Base-by-base conservation (phyloP, 2,797 vertebrate genomes). In the Schizopygopsis malacanthus region DNA sequence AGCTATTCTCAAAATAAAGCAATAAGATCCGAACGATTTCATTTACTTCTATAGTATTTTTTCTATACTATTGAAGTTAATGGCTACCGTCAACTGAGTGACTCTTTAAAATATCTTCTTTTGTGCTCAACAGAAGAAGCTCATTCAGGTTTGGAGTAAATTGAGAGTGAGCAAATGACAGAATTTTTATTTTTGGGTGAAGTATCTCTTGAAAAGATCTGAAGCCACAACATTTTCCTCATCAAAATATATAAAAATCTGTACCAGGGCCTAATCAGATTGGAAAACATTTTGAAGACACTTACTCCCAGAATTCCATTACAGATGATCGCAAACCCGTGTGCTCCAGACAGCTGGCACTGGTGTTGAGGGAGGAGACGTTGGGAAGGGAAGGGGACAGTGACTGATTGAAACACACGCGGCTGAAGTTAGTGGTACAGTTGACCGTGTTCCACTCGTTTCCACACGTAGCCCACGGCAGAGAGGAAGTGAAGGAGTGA, bases 291-390 rank as follows among this genome's bases (percentile, higher is more conserved):
- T 33, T 71, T 65, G 33, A 20, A 77, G 89, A 20, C 81, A 95
- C 96, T 89, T 94, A 97, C 96, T 97, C 96, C 96, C 96, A 97
- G 90, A 96, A 97, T 91, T 97, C 96, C 54, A 96, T 95, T 90
- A 96, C 92, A 0, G 96, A 95, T 6, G 96, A 96, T 37, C 95
- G 94, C 92, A 95, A 91, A 86, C 94, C 95, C 82, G 94, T 95
- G 3, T 90, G 63, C 70, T 95, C 94, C 39, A 88, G 50, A 86
- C 96, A 96, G 93, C 92, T 94, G 87, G 89, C 75, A 84, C 94
- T 96, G 89, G 93, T 56, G 59, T 93, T 77, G 15, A 91, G 87
- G 83, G 91, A 90, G 61, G 92, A 92, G 50, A 71, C 83, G 87
- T 92, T 86, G 87, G 87, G 90, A 84, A 54, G 22, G 85, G 0